phyloP scores from a whole-genome alignment of 1,140 invertebrate species.

The Drosophila trapezifrons region DNA sequence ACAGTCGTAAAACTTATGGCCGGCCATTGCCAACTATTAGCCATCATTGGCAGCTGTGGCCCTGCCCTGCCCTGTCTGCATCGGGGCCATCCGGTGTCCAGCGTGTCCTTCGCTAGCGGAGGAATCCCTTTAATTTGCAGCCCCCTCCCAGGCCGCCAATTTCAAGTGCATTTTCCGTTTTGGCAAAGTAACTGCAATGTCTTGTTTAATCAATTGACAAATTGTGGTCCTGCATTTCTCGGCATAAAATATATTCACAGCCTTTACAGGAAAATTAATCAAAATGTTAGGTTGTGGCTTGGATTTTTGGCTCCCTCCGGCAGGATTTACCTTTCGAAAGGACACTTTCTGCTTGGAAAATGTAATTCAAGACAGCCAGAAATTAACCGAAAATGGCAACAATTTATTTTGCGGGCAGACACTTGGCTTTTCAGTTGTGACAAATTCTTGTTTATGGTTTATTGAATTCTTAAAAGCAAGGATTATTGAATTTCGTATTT shows the following conservation, averaged over 20 bases:
- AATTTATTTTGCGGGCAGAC: slow-evolving; percentile 8
- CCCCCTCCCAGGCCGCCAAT: not conserved
- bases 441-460: not conserved
- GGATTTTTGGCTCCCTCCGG: not conserved
- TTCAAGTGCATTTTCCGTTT: slow-evolving; percentile 8
- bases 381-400: not conserved
- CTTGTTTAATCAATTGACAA: slow-evolving; percentile 11
- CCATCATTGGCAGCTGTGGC: slow-evolving; percentile 66
- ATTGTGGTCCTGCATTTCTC: not conserved
- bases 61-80: slow-evolving; percentile 31
- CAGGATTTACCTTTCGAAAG: not conserved
- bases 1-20: slow-evolving; percentile 59
- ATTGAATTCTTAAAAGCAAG: too few relatives aligned
- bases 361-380: not conserved
- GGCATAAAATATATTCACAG: slow-evolving; percentile 2
- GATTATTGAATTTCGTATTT: too few relatives aligned
- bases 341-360: not conserved
- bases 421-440: not conserved
- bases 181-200: slow-evolving; percentile 6
- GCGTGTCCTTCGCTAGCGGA: slow-evolving; percentile 1
- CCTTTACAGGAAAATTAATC: slow-evolving; percentile 10
- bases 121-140: slow-evolving; percentile 15
- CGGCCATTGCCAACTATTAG: slow-evolving; percentile 57
- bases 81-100: not conserved
- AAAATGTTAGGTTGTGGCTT: slow-evolving; percentile 6